These are phyloP conservation scores for Chondrosia reniformis DNA, from an alignment of 37 sponge, comb jelly and placozoan species.

Conservation along the genomic window DNA sequence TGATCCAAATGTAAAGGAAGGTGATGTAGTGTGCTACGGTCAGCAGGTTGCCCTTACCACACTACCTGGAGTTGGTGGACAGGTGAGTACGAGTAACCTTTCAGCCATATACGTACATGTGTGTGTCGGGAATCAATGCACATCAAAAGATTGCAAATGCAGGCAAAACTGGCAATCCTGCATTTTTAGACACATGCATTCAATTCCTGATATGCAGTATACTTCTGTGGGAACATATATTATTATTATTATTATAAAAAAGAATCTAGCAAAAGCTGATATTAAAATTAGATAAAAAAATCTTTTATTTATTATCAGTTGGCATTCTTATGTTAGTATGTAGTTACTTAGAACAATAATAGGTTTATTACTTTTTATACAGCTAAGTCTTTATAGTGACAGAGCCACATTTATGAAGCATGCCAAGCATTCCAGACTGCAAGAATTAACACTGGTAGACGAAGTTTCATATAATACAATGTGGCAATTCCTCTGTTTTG, in stretches of 20 bases:
- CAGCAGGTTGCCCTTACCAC: constrained; percentile 78
- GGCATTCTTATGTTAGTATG: too few relatives aligned
- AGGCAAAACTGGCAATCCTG: too few relatives aligned
- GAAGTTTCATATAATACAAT: constrained; percentile 58
- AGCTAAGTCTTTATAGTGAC: constrained; percentile 88
- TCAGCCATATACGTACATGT: not conserved
- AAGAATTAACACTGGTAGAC: constrained; percentile 71
- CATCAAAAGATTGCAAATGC: too few relatives aligned
- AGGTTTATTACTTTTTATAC: not conserved
- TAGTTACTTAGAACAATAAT: too few relatives aligned
- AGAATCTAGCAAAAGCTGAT: too few relatives aligned
- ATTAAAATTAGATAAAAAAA: too few relatives aligned
- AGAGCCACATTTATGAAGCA: constrained; percentile 88
- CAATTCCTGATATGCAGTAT: too few relatives aligned
- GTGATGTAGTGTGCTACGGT: constrained; percentile 81
- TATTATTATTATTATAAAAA: too few relatives aligned
- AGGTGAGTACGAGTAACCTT: constrained; percentile 61
- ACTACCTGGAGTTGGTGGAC: constrained; percentile 77
- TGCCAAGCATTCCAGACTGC: constrained; percentile 82
- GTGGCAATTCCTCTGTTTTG: constrained; percentile 76
- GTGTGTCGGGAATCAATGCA: too few relatives aligned
- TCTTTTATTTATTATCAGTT: too few relatives aligned
- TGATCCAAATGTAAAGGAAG: constrained; percentile 29
- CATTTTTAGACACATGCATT: too few relatives aligned
- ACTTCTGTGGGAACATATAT: too few relatives aligned